phyloP scores from a whole-genome alignment of 2,888 invertebrate genomes.

The Lamellibrachia satsuma region DNA sequence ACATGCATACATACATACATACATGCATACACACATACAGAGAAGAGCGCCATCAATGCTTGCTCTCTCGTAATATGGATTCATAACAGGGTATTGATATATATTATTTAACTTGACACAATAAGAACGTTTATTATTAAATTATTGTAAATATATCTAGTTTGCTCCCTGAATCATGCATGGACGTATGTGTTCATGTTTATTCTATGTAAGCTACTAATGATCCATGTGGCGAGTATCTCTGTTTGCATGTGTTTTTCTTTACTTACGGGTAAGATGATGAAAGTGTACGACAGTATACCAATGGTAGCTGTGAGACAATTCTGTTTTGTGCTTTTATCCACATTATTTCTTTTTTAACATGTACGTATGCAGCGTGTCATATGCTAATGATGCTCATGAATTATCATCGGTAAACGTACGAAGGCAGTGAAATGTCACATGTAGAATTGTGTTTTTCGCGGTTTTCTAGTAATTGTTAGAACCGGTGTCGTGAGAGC shows the following conservation, averaged over 20 bases:
- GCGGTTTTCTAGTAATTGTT: background rate
- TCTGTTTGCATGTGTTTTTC: background rate
- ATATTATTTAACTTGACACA: background rate
- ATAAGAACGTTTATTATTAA: background rate
- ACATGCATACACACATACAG: too few species aligned
- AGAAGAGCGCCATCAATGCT: background rate
- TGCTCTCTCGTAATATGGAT: background rate
- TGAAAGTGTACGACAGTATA: background rate
- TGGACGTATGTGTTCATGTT: background rate
- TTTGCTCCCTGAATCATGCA: constrained; percentile 10
- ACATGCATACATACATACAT: background rate
- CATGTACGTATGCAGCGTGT: too few species aligned
- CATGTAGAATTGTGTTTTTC: background rate
- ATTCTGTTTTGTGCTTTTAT: background rate
- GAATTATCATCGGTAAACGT: background rate
- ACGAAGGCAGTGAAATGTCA: background rate
- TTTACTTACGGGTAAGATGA: constrained; percentile 1
- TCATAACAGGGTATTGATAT: constrained; percentile 5
- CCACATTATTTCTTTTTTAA: background rate
- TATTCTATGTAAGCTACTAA: background rate
- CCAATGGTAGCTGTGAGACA: background rate
- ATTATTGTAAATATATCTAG: background rate
- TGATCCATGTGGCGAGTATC: background rate
- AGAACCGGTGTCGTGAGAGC: background rate
- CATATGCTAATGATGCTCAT: background rate